Conservation (phyloP, 2,888 invertebrate species). For the Chloroclysta siterata region DNA sequence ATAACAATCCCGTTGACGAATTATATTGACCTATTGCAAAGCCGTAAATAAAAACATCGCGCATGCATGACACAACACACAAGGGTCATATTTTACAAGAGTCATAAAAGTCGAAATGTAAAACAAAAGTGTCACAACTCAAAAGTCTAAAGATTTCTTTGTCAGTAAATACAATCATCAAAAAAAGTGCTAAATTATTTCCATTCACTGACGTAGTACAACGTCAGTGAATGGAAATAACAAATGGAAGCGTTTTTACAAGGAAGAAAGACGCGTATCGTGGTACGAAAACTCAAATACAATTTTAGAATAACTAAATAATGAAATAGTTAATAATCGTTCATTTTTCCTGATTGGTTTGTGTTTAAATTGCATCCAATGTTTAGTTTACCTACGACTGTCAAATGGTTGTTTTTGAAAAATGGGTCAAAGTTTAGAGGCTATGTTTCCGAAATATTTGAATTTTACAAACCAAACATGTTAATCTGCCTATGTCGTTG, state of each 20-base stretch:
- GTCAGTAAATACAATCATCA: not conserved
- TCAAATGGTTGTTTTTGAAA: too few relatives aligned
- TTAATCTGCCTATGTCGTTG: not conserved
- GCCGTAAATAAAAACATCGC: slow-evolving; percentile 3
- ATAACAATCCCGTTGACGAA: slow-evolving; percentile 8
- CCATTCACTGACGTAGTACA: too few relatives aligned
- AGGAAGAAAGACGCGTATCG: too few relatives aligned
- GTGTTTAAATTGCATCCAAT: too few relatives aligned
- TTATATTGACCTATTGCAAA: slow-evolving; percentile 7
- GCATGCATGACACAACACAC: not conserved
- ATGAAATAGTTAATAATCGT: too few relatives aligned
- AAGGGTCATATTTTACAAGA: slow-evolving; percentile 2
- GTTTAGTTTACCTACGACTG: too few relatives aligned
- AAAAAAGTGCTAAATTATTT: not conserved
- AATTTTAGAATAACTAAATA: too few relatives aligned
- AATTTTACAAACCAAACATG: not conserved
- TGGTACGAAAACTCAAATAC: too few relatives aligned
- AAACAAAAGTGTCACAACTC: slow-evolving; percentile 9
- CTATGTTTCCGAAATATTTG: not conserved
- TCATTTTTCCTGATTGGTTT: too few relatives aligned
- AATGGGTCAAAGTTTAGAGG: too few relatives aligned
- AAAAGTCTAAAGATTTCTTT: slow-evolving; percentile 2
- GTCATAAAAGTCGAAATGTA: slow-evolving; percentile 1
- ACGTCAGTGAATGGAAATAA: too few relatives aligned
- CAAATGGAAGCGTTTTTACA: too few relatives aligned